Base-by-base conservation (phyloP, 2,113 vertebrate species). In the Sebastes schlegelii region DNA sequence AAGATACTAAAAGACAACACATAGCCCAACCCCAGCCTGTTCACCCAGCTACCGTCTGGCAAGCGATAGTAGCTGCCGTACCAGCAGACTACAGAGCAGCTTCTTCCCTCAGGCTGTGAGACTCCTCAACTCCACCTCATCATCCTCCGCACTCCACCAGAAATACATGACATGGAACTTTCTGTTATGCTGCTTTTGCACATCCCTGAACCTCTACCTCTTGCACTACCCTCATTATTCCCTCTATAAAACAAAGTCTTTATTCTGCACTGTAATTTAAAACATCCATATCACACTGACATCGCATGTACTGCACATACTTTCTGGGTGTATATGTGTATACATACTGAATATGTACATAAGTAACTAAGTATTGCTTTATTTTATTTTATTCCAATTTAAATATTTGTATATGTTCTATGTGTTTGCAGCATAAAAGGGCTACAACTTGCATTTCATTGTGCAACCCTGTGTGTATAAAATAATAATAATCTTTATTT, bases 81-180 rank as follows among this genome's bases (percentile, higher is more conserved):
- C 66, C 64, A 49, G n/a, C 26, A 40, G 66, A 40, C 65, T 9
- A 19, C 16, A 52, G 66, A 52, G 66, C 66, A 69, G 66, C 66
- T 68, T 51, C 23, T 68, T 51, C 40, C 49, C 46, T 67, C 45
- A 16, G 64, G 21, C 64, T 23, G 43, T 66, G n/a, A 67, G 46
- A 67, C 66, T 68, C 46, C 2, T 51, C 66, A 21, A 67, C 66
- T 68, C 46, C 2, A 68, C 66, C 48, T 48, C 64, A 13, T 46
- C 63, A 13, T 46, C 63, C 43, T 66, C 64, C 12, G 4, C n/a
- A 23, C 34, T 34, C 34, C 45, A 16, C 45, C 45, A 52, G 5
- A 17, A 16, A 68, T 5, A 68, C 23, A 34, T 49, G 3, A 66
- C 62, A n/a, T 45, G 11, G 19, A 69, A 52, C 23, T 51, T 51